Base-by-base conservation (phyloP, 2,888 invertebrate genomes). In the Mimas tiliae region DNA sequence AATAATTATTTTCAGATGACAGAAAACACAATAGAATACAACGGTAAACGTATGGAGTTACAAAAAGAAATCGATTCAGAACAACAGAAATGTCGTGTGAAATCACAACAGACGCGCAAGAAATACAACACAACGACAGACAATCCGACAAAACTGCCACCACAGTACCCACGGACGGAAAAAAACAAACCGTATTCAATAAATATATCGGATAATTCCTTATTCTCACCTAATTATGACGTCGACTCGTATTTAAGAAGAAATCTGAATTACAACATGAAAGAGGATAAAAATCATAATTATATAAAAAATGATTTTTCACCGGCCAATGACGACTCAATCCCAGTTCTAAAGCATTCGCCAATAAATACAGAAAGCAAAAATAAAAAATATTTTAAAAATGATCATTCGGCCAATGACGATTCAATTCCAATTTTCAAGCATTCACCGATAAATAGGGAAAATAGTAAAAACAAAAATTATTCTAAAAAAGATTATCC, bases 311-410 rank as follows among this genome's bases (percentile, higher is more conserved):
- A 34, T 12, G 21, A 48, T 12, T n/a, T 16, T 38, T 45, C 14
- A 34, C 52, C 12, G 14, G 47, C 52, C 51, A 45, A 45, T 8
- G 74, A 69, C 12, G 65, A 53, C 47, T 95, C 95, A 0, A 95
- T 96, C 80, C 96, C 96, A 0, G 88, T 96, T 27, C 81, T 96
- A 67, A 94, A 95, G 69, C 95, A 95, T 78, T 93, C 94, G 0
- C 88, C 89, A 0, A 73, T 52, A 1, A 70, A 73, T 14, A 58
- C 27, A 4, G 27, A 27, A 27, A 27, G 4, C 27, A 4, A 27
- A 27, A 27, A 27, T 27, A 27, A 27, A 27, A 27, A 27, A 3
- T 27, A 27, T 27, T 27, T 3, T 27, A 27, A 27, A 27, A 27
- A 27, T 3, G 27, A 27, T 27, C 4, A 27, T 27, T 27, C 27